These are phyloP conservation scores for Cyrtorhinus lividipennis DNA, from an alignment of 1,140 invertebrate species.

Conservation along the genomic window DNA sequence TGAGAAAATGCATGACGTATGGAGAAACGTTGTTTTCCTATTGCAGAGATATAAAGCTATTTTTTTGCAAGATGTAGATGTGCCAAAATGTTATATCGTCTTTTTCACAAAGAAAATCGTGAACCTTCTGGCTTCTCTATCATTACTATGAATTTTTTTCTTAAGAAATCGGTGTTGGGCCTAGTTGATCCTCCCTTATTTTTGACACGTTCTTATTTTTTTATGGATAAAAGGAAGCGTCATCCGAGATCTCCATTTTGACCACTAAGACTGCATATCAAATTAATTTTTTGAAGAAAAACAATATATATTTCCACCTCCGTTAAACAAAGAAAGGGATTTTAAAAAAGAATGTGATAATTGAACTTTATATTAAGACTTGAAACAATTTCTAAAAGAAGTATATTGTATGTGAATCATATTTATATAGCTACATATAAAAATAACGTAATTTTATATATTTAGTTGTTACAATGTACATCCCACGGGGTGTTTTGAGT, in stretches of 20 bases:
- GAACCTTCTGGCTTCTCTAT: too few species aligned
- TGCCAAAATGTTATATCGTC: slow-evolving; percentile 10
- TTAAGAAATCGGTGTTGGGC: neutral
- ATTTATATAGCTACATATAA: neutral
- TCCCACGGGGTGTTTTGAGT: neutral
- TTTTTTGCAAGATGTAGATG: slow-evolving; percentile 9
- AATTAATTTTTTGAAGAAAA: slow-evolving; percentile 8
- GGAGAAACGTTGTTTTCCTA: neutral
- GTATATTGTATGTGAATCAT: slow-evolving; percentile 11
- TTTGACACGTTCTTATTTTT: too few species aligned
- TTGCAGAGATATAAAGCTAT: slow-evolving; percentile 10
- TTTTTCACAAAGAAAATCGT: neutral
- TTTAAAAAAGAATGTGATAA: slow-evolving; percentile 11
- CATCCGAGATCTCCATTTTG: slow-evolving; percentile 13
- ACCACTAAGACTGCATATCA: slow-evolving; percentile 15
- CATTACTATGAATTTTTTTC: neutral
- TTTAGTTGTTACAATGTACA: slow-evolving; percentile 2
- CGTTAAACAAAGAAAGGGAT: slow-evolving; percentile 5
- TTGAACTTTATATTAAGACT: slow-evolving; percentile 15
- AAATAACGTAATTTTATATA: neutral
- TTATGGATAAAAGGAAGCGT: neutral
- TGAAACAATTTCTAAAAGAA: slow-evolving; percentile 8
- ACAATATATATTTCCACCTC: neutral
- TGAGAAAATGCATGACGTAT: too few species aligned
- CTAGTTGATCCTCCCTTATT: too few species aligned